Conservation (phyloP, 2,113 vertebrate species). For the Plectropomus leopardus region DNA sequence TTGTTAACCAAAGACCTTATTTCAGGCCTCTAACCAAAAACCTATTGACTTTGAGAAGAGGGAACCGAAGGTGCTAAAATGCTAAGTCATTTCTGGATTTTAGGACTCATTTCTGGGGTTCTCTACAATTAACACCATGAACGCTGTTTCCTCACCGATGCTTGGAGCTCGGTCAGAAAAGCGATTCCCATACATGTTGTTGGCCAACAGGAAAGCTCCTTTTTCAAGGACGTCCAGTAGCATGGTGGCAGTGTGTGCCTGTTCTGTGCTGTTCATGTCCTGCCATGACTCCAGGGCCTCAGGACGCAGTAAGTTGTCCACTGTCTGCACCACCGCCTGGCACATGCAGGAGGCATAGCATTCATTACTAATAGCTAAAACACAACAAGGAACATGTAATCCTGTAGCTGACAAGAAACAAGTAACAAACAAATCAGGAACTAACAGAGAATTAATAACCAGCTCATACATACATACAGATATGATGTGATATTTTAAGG, state of each 20-base stretch:
- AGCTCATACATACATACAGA: background rate
- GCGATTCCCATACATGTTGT: slow-evolving; percentile 93
- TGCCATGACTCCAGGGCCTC: slow-evolving; percentile 93
- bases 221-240: slow-evolving; percentile 93
- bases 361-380: background rate
- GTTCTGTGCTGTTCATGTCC: slow-evolving; percentile 94
- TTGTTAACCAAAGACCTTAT: no score
- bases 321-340: slow-evolving; percentile 93
- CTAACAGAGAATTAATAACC: background rate
- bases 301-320: slow-evolving; percentile 91
- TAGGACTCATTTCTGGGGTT: no score
- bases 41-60: no score
- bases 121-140: background rate
- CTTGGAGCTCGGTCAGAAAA: slow-evolving; percentile 90
- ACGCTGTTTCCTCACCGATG: slow-evolving; percentile 85
- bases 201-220: slow-evolving; percentile 93
- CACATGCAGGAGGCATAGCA: slow-evolving; percentile 10
- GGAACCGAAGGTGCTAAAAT: no score
- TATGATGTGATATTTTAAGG: background rate
- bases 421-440: background rate
- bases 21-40: no score
- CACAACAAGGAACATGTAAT: background rate
- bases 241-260: slow-evolving; percentile 95
- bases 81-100: no score
- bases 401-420: background rate